Conservation (phyloP, 2,888 invertebrate genomes). For the Pristionchus fissidentatus region DNA sequence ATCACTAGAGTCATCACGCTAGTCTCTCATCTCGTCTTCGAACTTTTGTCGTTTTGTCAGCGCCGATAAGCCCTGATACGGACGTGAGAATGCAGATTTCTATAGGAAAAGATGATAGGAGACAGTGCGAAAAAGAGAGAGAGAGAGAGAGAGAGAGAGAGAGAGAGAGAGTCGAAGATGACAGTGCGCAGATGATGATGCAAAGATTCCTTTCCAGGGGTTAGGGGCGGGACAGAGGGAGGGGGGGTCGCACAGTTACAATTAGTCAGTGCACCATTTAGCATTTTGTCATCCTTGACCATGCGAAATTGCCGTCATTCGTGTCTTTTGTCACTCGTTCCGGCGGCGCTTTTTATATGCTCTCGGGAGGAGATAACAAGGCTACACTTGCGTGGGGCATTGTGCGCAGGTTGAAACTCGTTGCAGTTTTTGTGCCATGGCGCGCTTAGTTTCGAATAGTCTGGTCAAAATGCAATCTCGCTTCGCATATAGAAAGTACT, state of each 20-base stretch:
- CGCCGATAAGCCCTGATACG: background rate
- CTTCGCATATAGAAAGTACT: no score
- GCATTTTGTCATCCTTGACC: conserved; percentile 20
- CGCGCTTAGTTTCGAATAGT: no score
- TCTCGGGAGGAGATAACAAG: no score
- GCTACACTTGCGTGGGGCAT: no score
- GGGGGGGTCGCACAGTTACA: conserved; percentile 7
- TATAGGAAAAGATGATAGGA: background rate
- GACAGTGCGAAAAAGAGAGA: background rate
- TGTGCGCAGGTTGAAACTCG: no score
- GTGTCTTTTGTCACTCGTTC: conserved; percentile 9
- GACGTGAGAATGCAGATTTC: conserved; percentile 8
- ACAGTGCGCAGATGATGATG: no score
- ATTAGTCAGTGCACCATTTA: conserved; percentile 29
- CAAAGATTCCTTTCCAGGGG: background rate
- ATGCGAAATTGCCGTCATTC: no score
- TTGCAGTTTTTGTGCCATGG: no score
- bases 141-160: background rate
- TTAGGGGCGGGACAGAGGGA: conserved; percentile 7
- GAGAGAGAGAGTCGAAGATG: background rate
- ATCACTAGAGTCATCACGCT: no score
- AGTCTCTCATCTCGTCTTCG: conserved; percentile 39
- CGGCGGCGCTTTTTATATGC: conserved; percentile 1
- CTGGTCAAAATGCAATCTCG: no score
- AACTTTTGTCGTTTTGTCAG: background rate